Base-by-base conservation (phyloP, 2,113 vertebrate species). In the Herpetotheres cachinnans region DNA sequence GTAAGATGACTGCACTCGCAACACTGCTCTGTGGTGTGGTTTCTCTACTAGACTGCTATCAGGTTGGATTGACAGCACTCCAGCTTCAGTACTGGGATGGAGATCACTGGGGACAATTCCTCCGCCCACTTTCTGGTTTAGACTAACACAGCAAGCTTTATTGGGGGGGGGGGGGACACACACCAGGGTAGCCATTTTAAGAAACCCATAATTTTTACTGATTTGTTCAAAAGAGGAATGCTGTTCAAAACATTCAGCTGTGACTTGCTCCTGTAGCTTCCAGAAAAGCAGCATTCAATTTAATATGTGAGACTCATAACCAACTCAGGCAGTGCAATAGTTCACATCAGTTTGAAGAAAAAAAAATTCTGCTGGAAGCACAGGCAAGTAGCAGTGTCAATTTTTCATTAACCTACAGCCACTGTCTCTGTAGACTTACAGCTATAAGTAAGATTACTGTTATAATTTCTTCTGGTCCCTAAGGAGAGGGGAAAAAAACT, bases 361-460 rank as follows among this genome's bases (percentile, higher is more conserved):
- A 94, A 95, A 92, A 96, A 66, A 91, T 69, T 89, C 92, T 87
- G 84, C 89, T 96, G 80, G 86, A 96, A 97, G 93, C 93, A 86
- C 80, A 55, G 73, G 92, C 89, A 94, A 96, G 95, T 50, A 95
- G 91, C 85, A 80, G 58, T 92, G 97, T 97, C 96, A 96, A 91
- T 97, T 98, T 98, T 97, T 98, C 97, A 98, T 98, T 98, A 98
- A 98, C 97, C 98, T 95, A 86, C 79, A 97, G 93, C 34, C 65
- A 95, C 89, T 92, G 81, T 97, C 95, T 95, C 96, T 94, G 78
- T 69, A 93, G 96, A 97, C 93, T 87, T 86, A 59, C 58, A 96
- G 96, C 94, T 89, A 36, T 95, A 92, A 95, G 93, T 97, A 95
- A 98, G 95, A 98, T 97, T 95, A 95, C 94, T 93, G 94, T 96